These are phyloP conservation scores for Xenops minutus DNA, from an alignment of 2,797 vertebrate species.

Conservation along the genomic window DNA sequence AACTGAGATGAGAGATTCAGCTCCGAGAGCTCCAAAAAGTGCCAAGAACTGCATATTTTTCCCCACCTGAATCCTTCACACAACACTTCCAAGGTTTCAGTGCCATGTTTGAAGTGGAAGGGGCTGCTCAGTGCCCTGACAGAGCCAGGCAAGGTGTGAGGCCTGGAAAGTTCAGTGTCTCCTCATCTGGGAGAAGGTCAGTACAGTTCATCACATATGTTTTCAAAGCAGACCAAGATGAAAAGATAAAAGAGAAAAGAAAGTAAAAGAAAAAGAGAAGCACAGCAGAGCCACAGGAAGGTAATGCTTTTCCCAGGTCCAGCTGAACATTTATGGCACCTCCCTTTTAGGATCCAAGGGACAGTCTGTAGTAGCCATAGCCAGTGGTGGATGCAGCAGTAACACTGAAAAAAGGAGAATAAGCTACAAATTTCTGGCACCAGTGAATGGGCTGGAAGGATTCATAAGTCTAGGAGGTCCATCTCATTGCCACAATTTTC, in stretches of 20 bases:
- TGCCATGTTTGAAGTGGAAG: background rate
- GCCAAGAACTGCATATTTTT: background rate
- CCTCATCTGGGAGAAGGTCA: background rate
- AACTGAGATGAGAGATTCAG: background rate
- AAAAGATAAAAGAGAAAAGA: no score
- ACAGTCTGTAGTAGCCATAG: background rate
- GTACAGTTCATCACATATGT: accelerated
- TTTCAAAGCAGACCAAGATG: background rate
- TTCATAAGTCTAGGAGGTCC: background rate
- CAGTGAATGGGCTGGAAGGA: background rate
- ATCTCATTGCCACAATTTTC: background rate
- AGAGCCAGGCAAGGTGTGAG: background rate
- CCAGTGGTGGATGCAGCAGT: background rate
- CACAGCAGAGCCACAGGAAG: background rate
- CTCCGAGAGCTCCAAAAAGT: background rate
- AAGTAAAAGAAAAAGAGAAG: accelerated
- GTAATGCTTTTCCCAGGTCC: background rate
- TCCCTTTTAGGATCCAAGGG: background rate
- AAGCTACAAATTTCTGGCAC: background rate
- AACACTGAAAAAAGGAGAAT: background rate
- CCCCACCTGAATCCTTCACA: background rate
- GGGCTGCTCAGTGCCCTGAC: background rate
- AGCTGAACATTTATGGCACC: background rate
- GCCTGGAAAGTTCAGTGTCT: background rate
- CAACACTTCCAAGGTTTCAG: background rate